Base-by-base conservation (phyloP, 2,113 vertebrate genomes). In the Tetrao urogallus region DNA sequence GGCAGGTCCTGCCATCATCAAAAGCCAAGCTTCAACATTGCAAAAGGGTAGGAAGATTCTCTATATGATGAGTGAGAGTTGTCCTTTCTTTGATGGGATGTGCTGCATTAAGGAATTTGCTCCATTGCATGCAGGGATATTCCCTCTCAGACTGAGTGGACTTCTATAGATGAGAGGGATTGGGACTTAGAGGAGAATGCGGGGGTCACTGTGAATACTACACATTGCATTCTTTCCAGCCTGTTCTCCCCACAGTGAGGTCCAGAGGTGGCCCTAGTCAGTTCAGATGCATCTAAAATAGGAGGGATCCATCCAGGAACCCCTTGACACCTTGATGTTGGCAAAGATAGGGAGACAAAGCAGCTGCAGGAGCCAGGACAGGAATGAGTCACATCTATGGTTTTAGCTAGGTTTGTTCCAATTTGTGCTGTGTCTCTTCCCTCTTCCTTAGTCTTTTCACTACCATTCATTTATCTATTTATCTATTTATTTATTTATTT, bases 131-230 rank as follows among this genome's bases (percentile, higher is more conserved):
- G 8, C 38, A 43, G 50, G 20, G 48, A 11, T 73, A 36, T 69
- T 60, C 13, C 25, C 6, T 50, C 28, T 15, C 10, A 12, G 14
- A 19, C 25, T 71, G 60, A 8, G 10, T 14, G 43, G 38, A 10
- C 19, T 11, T 34, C 56, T 36, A 6, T 13, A 28, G 52, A 10
- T 56, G 40, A n/a, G 32, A 22, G 28, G 13, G 36, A 38, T 64
- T 0, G 2, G n/a, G 57, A 14, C 24, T 88, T 45, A 21, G 1
- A 8, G 7, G 13, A 8, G 10, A 7, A 10, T 1, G 0, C 43
- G 45, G 27, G 36, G 19, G 38, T 10, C 56, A 54, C n/a, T 17
- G 25, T 28, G 72, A 16, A 10, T n/a, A 34, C 3, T 7, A 0
- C 15, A 36, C 40, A 22, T 8, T 22, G 14, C 32, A 43, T 78